Evolutionary conservation across 1,140 invertebrate genomes (phyloP).

Genomic region (Danaus plexippus): DNA sequence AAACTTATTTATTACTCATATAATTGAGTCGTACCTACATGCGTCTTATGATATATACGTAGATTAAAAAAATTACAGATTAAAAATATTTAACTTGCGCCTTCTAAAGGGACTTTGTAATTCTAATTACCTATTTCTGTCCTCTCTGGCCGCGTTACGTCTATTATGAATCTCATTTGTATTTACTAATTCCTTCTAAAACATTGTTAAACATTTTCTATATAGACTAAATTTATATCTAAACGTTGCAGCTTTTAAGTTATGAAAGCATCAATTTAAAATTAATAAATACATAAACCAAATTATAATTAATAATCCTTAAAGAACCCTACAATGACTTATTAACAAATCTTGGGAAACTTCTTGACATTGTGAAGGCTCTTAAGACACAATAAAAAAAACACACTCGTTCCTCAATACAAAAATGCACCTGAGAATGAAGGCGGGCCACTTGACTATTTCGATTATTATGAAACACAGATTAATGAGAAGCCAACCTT

Average conservation of each 20-base stretch:
- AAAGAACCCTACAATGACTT: conserved; percentile 48
- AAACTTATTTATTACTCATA: no score
- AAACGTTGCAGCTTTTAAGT: no score
- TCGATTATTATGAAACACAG: conserved; percentile 57
- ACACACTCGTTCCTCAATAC: conserved; percentile 64
- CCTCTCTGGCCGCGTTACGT: no score
- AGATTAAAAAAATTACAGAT: no score
- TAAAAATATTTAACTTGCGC: no score
- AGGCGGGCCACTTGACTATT: conserved; percentile 68
- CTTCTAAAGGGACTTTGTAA: no score
- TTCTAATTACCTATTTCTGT: no score
- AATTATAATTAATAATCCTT: background rate
- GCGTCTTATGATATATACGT: no score
- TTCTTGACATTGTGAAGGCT: conserved; percentile 56
- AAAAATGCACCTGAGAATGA: conserved; percentile 71
- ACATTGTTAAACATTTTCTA: conserved; percentile 3
- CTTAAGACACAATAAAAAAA: conserved; percentile 65
- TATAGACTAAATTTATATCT: background rate
- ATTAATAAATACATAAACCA: no score
- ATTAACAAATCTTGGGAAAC: conserved; percentile 65
- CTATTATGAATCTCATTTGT: no score
- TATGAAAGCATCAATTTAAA: no score
- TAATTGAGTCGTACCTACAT: no score
- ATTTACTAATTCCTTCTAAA: background rate
- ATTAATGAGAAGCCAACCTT: conserved; percentile 6